A percentile compares a stretch with the other conserved stretches of the same genome.
Evolutionary conservation across 2,113 vertebrate species (phyloP).

Genomic region (Thunnus thynnus): DNA sequence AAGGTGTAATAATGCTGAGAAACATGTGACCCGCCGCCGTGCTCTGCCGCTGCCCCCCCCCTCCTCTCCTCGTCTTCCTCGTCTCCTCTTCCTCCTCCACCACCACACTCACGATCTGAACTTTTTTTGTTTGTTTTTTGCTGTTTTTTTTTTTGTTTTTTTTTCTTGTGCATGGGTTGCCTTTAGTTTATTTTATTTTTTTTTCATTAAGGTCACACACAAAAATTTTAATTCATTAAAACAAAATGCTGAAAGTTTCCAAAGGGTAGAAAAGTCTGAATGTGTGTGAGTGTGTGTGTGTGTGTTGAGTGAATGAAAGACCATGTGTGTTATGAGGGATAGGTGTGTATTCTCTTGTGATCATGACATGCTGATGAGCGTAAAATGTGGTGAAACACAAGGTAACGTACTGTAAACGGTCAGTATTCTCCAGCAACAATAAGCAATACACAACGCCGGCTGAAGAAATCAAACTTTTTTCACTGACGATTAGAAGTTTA

Average conservation of each 20-base stretch:
- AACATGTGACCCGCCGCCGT: conserved; percentile 4
- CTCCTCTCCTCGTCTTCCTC: conserved; percentile 15
- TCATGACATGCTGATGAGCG: conserved; percentile 45
- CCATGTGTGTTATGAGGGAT: background rate
- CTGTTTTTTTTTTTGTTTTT: conserved; percentile 1
- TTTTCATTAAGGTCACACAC: conserved; percentile 37
- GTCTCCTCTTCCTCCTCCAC: conserved; percentile 2
- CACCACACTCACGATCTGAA: conserved; percentile 10
- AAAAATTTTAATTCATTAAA: conserved; percentile 52
- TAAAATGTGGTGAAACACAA: conserved; percentile 20
- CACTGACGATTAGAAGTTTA: background rate
- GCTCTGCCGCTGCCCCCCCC: conserved; percentile 30
- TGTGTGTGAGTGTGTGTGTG: conserved; percentile 16
- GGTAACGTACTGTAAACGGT: background rate
- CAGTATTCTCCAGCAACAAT: conserved; percentile 38
- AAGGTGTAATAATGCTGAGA: conserved; percentile 58
- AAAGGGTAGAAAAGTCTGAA: conserved; percentile 56
- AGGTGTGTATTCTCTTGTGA: conserved; percentile 34
- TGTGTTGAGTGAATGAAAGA: no score
- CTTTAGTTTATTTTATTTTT: conserved; percentile 28
- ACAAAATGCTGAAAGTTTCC: conserved; percentile 75
- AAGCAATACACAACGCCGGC: conserved; percentile 39
- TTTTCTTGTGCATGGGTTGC: conserved; percentile 73
- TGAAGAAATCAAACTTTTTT: background rate
- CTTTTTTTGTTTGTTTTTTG: conserved; percentile 18